These are phyloP conservation scores for Gymnodraco acuticeps DNA, from an alignment of 2,797 vertebrate species.

Conservation along the genomic window DNA sequence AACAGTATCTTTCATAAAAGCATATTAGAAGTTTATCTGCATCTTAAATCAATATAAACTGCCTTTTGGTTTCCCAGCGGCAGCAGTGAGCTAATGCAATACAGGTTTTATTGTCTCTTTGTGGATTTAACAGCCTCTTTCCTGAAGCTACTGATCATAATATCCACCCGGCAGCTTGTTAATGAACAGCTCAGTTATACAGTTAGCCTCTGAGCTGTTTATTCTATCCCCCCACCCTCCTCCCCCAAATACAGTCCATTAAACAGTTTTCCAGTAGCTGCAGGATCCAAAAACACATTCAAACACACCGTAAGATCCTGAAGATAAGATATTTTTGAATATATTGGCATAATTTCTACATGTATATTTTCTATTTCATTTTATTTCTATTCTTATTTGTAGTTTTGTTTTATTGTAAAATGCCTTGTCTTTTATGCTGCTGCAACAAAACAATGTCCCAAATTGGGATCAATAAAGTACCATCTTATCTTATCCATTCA, in stretches of 20 bases:
- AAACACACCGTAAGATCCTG: neutral
- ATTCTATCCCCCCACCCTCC: slow-evolving; percentile 14
- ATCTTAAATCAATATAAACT: slow-evolving; percentile 15
- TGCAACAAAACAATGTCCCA: too few species aligned
- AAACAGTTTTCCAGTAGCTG: slow-evolving; percentile 9
- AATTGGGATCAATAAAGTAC: too few species aligned
- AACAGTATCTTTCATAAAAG: slow-evolving; percentile 1
- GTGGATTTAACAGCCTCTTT: slow-evolving; percentile 29
- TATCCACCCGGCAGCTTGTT: slow-evolving; percentile 37
- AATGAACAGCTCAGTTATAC: slow-evolving; percentile 9
- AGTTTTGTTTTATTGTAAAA: too few species aligned
- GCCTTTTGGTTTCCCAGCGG: slow-evolving; percentile 22
- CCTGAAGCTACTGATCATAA: slow-evolving; percentile 36
- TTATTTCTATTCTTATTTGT: too few species aligned
- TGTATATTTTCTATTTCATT: too few species aligned
- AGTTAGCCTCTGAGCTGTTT: slow-evolving; percentile 5
- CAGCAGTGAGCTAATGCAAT: neutral
- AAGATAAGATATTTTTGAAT: too few species aligned
- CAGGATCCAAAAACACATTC: neutral
- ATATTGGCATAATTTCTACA: too few species aligned
- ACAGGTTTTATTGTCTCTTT: slow-evolving; percentile 17
- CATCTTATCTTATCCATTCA: neutral
- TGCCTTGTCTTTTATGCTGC: too few species aligned
- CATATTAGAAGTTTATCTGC: neutral
- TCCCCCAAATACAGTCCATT: neutral